Percentiles rank a stretch among this genome's conserved stretches.
Evolutionary conservation across 2,113 vertebrate species (phyloP).

Genomic region (Agelaius tricolor): DNA sequence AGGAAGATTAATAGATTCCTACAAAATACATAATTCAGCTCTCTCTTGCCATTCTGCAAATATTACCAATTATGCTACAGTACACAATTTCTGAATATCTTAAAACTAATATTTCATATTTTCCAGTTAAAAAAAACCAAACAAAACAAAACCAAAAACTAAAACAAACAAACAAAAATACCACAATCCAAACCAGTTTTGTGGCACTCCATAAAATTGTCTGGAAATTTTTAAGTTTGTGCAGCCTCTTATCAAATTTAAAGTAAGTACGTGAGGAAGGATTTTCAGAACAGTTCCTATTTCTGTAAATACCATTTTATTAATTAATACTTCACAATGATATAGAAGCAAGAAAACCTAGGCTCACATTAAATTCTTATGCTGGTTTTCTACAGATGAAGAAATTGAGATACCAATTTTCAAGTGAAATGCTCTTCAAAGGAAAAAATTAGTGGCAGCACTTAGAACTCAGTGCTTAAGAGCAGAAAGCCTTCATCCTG

Average conservation of each 20-base stretch:
- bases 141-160: neutral
- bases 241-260: neutral
- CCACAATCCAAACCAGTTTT: neutral
- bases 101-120: neutral
- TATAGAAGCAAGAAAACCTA: neutral
- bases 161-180: neutral
- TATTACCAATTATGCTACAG: neutral
- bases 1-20: conserved; percentile 18
- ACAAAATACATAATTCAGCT: conserved; percentile 25
- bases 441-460: neutral
- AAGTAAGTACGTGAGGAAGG: neutral
- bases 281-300: neutral
- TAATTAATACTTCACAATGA: neutral
- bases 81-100: neutral
- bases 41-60: conserved; percentile 1
- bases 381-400: neutral
- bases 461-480: neutral
- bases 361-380: neutral
- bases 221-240: neutral
- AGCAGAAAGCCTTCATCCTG: neutral
- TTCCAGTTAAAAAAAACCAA: neutral
- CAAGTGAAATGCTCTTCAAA: neutral
- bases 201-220: neutral
- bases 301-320: neutral
- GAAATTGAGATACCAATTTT: neutral